Base-by-base conservation (phyloP, 2,797 vertebrate species). In the Molossus molossus region DNA sequence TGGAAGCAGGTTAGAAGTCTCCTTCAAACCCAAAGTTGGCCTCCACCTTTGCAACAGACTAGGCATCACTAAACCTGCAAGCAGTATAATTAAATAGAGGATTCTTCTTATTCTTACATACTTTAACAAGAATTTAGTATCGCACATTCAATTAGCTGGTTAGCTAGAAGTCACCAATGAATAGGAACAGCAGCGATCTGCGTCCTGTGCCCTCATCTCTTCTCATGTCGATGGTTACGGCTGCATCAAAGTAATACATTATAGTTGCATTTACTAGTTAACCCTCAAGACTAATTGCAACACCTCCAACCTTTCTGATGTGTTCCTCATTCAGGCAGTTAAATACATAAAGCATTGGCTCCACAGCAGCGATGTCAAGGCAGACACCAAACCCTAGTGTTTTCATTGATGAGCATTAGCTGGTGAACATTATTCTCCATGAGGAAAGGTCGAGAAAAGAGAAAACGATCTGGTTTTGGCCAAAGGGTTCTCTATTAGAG, bases 1-100 rank as follows among this genome's bases (percentile, higher is more conserved):
- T 97, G 91, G 81, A 77, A 50, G 55, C 87, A 94, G 62, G 90
- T 93, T 37, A 95, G 73, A 96, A 88, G 77, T 77, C 12, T 94
- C 83, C 88, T 90, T 85, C 64, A 79, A 92, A 79, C 70, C 12
- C 73, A 76, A 55, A 73, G 70, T 37, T 45, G 67, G 20, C 70
- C 89, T 94, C 87, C 53, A 77, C 84, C 76, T 94, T 40, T 55
- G 91, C 82, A 58, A 76, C 76, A 50, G 20, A 53, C 58, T 7
- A 77, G 23, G 37, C 23, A 9, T 0, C 23, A 37, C 23, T 33
- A 17, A 81, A 67, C 53, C 72, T 96, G 77, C 96, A 94, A 76
- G 87, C 3, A 40, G 11, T 8, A 3, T 29, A 21, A 77, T 53
- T 87, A 55, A 55, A 93, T 79, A 83, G 4, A 6, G 1, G 70